Conservation (phyloP, 1,140 invertebrate species). For the Venturia canescens region DNA sequence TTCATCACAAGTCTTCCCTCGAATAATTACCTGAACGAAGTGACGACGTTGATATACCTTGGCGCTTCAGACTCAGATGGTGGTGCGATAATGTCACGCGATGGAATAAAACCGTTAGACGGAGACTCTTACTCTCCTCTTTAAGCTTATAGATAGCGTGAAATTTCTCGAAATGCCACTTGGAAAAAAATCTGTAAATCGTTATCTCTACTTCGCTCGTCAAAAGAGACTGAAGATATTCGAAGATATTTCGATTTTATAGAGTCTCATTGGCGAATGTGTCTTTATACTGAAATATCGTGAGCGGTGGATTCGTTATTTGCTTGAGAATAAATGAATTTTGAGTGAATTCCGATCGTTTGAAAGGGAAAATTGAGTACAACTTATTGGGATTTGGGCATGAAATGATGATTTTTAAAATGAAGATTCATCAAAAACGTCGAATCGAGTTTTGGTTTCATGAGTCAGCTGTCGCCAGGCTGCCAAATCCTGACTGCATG, state of each 20-base stretch:
- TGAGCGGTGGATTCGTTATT: neutral
- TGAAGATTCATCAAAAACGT: too few species aligned
- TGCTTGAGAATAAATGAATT: too few species aligned
- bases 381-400: too few species aligned
- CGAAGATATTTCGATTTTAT: neutral
- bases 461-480: too few species aligned
- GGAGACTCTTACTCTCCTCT: neutral
- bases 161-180: conserved; percentile 39
- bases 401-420: too few species aligned
- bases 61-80: conserved; percentile 49
- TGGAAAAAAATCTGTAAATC: conserved; percentile 33
- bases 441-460: too few species aligned
- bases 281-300: too few species aligned
- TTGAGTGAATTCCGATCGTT: too few species aligned
- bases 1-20: conserved; percentile 55
- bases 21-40: conserved; percentile 68
- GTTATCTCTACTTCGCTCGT: too few species aligned
- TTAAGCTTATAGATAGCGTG: conserved; percentile 18
- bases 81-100: conserved; percentile 59
- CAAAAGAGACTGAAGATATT: neutral
- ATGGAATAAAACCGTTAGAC: conserved; percentile 50
- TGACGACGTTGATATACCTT: conserved; percentile 74
- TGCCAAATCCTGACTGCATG: too few species aligned
- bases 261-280: too few species aligned
- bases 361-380: too few species aligned